Percentiles rank a stretch among this genome's conserved stretches.
phyloP scores from a whole-genome alignment of 2,113 vertebrate genomes.

The Meles meles region DNA sequence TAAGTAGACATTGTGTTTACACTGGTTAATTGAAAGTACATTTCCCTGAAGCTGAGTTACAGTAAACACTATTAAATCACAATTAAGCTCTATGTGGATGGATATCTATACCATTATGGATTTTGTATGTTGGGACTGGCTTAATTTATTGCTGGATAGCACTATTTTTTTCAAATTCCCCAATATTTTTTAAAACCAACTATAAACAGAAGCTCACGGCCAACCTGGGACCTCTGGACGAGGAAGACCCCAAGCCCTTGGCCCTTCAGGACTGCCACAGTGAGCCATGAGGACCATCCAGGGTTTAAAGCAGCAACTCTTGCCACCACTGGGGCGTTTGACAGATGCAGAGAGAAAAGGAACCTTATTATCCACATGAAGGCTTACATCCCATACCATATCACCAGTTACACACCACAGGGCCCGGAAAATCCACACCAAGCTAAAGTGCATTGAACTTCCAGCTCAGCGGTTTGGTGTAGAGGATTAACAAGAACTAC shows the following conservation, averaged over 20 bases:
- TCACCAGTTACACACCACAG: background rate
- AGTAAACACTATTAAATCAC: constrained; percentile 76
- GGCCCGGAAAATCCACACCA: background rate
- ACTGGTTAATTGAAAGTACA: constrained; percentile 77
- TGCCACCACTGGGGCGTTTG: background rate
- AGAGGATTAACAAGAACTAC: background rate
- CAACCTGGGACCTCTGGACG: background rate
- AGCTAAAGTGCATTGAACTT: background rate
- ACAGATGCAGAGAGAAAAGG: background rate
- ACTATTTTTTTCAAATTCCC: background rate
- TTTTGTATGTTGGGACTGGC: background rate
- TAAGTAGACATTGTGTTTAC: constrained; percentile 75
- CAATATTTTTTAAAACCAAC: constrained; percentile 15
- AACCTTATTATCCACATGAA: background rate
- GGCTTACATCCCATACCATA: background rate
- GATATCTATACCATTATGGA: constrained; percentile 64
- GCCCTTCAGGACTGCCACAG: background rate
- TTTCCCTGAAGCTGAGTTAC: constrained; percentile 76
- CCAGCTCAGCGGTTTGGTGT: background rate
- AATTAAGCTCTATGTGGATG: constrained; percentile 73
- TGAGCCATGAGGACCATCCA: accelerated
- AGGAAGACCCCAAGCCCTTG: background rate
- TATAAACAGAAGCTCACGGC: background rate
- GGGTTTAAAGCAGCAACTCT: background rate
- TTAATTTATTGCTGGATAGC: constrained; percentile 3